phyloP scores from a whole-genome alignment of 2,888 invertebrate genomes.

The Germaria angustata region DNA sequence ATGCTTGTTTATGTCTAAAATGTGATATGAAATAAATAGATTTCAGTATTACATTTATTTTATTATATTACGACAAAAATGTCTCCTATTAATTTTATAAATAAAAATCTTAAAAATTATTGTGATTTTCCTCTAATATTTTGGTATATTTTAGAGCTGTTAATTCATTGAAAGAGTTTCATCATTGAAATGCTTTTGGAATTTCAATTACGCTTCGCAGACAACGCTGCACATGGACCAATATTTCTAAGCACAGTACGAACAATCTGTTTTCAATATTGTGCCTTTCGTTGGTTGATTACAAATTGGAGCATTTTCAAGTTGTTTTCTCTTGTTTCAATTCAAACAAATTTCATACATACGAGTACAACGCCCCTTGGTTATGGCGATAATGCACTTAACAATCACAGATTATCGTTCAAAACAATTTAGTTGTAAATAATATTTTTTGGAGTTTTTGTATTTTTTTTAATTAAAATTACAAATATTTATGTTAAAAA shows the following conservation, averaged over 20 bases:
- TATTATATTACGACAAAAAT: not conserved
- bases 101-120: conserved; percentile 44
- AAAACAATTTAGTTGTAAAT: not conserved
- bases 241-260: not conserved
- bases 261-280: conserved; percentile 18
- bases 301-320: conserved; percentile 11
- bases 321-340: not conserved
- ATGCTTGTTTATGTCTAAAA: not conserved
- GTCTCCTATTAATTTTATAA: not conserved
- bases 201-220: not conserved
- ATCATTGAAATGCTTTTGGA: conserved; percentile 8
- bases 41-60: conserved; percentile 71
- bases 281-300: not conserved
- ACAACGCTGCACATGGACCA: not conserved
- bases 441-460: not conserved
- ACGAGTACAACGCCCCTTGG: not conserved
- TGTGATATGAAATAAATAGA: conserved; percentile 60
- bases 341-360: conserved; percentile 3
- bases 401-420: conserved; percentile 14
- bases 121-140: conserved; percentile 40
- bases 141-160: not conserved
- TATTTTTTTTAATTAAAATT: conserved; percentile 25
- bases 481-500: not conserved
- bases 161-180: conserved; percentile 4
- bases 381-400: not conserved